These are phyloP conservation scores for Artibeus lituratus DNA, from an alignment of 2,797 vertebrate genomes.

Conservation along the genomic window DNA sequence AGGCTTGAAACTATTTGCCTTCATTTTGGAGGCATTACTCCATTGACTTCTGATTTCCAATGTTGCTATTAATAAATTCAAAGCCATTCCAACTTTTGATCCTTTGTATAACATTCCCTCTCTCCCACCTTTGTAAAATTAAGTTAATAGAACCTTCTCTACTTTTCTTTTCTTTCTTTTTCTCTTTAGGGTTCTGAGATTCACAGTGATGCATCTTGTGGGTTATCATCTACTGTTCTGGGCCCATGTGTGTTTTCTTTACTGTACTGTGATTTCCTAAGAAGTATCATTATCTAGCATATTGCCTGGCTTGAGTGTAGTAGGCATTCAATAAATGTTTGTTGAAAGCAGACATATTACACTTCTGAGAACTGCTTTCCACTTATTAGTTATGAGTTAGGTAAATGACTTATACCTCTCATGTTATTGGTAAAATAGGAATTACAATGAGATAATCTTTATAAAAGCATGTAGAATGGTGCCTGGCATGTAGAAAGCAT, in stretches of 20 bases:
- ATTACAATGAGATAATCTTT: neutral
- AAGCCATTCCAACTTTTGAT: neutral
- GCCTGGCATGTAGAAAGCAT: neutral
- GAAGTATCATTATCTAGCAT: neutral
- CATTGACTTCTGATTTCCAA: neutral
- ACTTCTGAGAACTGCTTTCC: neutral
- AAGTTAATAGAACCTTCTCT: neutral
- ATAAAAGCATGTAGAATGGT: neutral
- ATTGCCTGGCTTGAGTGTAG: neutral
- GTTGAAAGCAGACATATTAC: neutral
- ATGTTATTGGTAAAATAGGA: neutral
- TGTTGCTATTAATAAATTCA: neutral
- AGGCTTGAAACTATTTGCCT: neutral
- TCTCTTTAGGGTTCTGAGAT: neutral
- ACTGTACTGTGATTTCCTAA: neutral
- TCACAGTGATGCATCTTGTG: neutral
- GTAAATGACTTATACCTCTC: neutral
- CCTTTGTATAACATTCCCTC: neutral
- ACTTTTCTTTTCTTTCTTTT: neutral
- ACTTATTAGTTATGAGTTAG: neutral
- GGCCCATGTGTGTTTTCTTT: neutral
- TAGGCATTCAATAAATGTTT: neutral
- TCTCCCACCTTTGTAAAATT: neutral
- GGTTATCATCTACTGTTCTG: neutral
- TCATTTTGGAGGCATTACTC: neutral